A percentile compares a stretch with the other conserved stretches of the same genome.
phyloP scores from a whole-genome alignment of 2,888 invertebrate species.

The Siphonodentalium dalli region DNA sequence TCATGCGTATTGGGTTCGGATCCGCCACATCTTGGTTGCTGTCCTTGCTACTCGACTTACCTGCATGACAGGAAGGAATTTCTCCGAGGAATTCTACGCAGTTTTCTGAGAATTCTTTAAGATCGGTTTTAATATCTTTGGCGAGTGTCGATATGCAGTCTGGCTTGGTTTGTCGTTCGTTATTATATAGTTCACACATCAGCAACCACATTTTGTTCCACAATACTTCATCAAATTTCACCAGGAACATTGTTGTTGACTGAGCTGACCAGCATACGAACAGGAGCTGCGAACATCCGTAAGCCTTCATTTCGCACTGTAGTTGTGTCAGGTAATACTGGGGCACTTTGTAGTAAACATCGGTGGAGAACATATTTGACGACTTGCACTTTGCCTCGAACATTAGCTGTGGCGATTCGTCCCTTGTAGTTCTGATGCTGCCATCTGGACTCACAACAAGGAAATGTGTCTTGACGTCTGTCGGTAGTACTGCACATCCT shows the following conservation, averaged over 20 bases:
- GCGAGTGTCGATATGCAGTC: background rate
- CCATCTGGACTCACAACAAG: slow-evolving; percentile 1
- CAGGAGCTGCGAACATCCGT: no score
- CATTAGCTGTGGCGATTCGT: background rate
- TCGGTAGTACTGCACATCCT: no score
- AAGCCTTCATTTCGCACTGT: slow-evolving; percentile 8
- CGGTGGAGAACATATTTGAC: background rate
- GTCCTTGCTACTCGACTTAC: no score
- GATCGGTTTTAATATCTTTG: background rate
- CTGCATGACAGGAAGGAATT: no score
- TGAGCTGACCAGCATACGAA: slow-evolving; percentile 8
- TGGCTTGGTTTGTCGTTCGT: slow-evolving; percentile 1
- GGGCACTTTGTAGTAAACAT: slow-evolving; percentile 4
- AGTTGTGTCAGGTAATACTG: slow-evolving; percentile 7
- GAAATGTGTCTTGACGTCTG: no score
- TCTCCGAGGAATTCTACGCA: no score
- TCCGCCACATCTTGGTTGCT: no score
- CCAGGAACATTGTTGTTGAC: slow-evolving; percentile 9
- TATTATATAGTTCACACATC: background rate
- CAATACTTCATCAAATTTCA: background rate
- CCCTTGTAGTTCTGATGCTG: background rate
- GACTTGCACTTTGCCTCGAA: slow-evolving; percentile 7
- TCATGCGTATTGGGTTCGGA: no score
- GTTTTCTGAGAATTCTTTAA: background rate
- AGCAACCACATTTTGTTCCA: slow-evolving; percentile 1